Conservation (phyloP, 2,113 vertebrate species). For the Arizona elegans region DNA sequence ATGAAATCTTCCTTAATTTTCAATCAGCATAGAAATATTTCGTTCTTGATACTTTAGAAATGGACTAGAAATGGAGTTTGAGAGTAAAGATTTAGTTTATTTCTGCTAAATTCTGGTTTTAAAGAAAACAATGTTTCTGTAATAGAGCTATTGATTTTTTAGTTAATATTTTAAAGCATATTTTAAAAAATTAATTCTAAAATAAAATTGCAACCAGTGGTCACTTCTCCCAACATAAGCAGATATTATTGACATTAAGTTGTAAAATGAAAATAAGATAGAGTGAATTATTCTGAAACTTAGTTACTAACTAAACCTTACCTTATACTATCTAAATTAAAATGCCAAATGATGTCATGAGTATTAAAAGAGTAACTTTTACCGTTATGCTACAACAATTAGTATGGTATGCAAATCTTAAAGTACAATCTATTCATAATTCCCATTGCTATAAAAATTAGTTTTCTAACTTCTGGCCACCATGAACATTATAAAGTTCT, state of each 20-base stretch:
- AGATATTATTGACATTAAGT: background rate
- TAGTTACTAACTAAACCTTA: background rate
- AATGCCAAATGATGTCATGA: background rate
- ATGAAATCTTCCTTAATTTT: background rate
- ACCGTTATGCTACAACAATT: background rate
- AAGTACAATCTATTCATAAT: background rate
- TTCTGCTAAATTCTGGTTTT: background rate
- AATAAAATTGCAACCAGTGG: background rate
- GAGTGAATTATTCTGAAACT: background rate
- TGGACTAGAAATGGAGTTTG: background rate
- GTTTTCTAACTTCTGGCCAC: background rate
- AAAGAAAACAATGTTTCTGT: background rate
- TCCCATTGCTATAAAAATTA: background rate
- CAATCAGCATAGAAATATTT: background rate
- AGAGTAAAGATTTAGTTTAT: background rate
- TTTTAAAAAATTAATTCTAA: background rate
- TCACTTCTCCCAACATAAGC: background rate
- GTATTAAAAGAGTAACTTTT: background rate
- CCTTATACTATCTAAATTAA: background rate
- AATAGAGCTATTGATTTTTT: background rate
- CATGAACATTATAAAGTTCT: background rate
- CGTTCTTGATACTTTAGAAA: background rate
- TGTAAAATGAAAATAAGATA: background rate
- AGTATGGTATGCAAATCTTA: background rate
- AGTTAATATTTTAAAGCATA: background rate